phyloP scores from a whole-genome alignment of 2,797 vertebrate species.

The Brachymystax lenok region DNA sequence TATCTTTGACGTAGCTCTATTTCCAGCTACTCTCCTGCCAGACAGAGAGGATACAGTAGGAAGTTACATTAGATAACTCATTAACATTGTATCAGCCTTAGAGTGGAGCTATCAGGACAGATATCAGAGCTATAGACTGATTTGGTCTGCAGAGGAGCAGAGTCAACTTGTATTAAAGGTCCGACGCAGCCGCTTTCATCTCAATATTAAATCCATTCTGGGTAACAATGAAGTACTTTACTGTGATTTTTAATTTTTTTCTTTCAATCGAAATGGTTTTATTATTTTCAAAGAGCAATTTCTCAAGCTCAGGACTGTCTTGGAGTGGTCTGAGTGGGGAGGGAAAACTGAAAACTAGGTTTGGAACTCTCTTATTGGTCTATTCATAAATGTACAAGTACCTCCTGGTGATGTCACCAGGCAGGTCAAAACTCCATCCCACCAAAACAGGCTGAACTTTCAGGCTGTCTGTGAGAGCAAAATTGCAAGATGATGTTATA shows the following conservation, averaged over 20 bases:
- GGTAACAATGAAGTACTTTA: too few relatives aligned
- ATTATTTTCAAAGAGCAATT: background rate
- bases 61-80: background rate
- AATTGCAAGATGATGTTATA: too few relatives aligned
- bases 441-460: too few relatives aligned
- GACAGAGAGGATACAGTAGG: background rate
- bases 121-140: background rate
- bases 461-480: too few relatives aligned
- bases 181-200: background rate
- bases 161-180: background rate
- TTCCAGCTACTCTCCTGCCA: background rate
- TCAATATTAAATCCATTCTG: too few relatives aligned
- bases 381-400: too few relatives aligned
- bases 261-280: background rate
- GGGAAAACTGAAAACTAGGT: too few relatives aligned
- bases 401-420: too few relatives aligned
- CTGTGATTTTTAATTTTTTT: background rate
- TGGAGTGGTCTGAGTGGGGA: too few relatives aligned
- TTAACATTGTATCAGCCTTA: background rate
- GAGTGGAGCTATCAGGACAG: background rate
- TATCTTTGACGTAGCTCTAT: background rate
- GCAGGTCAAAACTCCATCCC: too few relatives aligned
- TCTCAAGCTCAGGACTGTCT: too few relatives aligned
- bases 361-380: too few relatives aligned
- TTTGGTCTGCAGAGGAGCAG: background rate